These are phyloP conservation scores for Thaumetopoea pityocampa DNA, from an alignment of 1,140 invertebrate species.

Conservation along the genomic window DNA sequence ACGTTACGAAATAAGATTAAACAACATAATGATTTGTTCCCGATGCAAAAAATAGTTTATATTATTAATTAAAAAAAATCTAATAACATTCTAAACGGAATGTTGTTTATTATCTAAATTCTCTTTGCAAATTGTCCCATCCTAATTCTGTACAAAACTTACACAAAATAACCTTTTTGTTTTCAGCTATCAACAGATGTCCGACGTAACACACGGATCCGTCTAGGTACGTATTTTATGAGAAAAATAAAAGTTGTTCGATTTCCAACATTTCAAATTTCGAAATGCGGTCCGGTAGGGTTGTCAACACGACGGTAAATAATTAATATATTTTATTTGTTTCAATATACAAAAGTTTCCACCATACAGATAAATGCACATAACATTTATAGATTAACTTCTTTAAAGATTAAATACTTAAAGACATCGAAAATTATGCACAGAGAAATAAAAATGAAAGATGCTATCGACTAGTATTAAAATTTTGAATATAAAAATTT, in stretches of 20 bases:
- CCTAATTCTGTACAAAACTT: slow-evolving; percentile 74
- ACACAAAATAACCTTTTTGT: slow-evolving; percentile 63
- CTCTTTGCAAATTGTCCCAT: slow-evolving; percentile 75
- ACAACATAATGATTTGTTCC: slow-evolving; percentile 75
- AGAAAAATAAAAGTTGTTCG: slow-evolving; percentile 56
- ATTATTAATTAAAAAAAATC: slow-evolving; percentile 68
- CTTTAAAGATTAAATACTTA: slow-evolving; percentile 45
- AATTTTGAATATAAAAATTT: slow-evolving; percentile 73
- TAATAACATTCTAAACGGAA: slow-evolving; percentile 75
- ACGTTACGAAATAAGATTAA: slow-evolving; percentile 75
- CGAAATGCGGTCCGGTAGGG: slow-evolving; percentile 64
- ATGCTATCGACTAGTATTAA: slow-evolving; percentile 72
- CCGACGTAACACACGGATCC: slow-evolving; percentile 56
- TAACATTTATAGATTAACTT: slow-evolving; percentile 46
- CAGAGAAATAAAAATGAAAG: slow-evolving; percentile 46
- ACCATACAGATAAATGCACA: slow-evolving; percentile 60
- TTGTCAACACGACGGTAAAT: slow-evolving; percentile 40
- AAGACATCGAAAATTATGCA: slow-evolving; percentile 58
- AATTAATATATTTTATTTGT: slow-evolving; percentile 36
- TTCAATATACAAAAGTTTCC: slow-evolving; percentile 45
- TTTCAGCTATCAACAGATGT: slow-evolving; percentile 70
- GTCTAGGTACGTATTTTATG: slow-evolving; percentile 58
- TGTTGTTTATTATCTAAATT: slow-evolving; percentile 73
- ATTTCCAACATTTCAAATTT: slow-evolving; percentile 37
- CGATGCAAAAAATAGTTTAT: slow-evolving; percentile 71